Conservation (phyloP, 2,113 vertebrate species). For the Isichthys henryi region DNA sequence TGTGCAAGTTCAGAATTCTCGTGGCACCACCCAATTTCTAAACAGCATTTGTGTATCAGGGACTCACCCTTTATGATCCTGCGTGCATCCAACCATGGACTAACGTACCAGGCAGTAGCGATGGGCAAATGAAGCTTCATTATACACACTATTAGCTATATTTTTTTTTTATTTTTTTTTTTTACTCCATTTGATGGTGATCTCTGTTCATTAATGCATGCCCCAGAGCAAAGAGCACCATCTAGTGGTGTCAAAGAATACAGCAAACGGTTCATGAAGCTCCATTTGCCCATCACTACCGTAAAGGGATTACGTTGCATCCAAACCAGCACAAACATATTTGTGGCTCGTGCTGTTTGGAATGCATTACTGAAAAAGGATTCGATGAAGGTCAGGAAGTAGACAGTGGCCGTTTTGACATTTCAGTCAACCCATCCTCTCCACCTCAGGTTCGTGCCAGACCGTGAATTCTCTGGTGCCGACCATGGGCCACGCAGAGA, state of each 20-base stretch:
- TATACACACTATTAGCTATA: too few species aligned
- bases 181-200: too few species aligned
- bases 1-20: neutral
- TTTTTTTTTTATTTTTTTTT: too few species aligned
- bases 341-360: neutral
- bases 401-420: neutral
- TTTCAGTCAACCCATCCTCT: neutral
- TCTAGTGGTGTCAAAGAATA: too few species aligned
- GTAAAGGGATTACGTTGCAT: too few species aligned
- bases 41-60: neutral
- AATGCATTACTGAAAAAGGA: neutral
- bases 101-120: neutral
- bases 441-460: constrained; percentile 79
- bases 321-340: neutral
- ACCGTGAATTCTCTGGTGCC: constrained; percentile 85
- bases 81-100: neutral
- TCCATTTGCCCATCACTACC: too few species aligned
- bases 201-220: too few species aligned
- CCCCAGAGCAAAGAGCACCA: too few species aligned
- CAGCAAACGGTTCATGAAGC: too few species aligned
- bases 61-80: neutral
- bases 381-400: neutral
- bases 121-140: neutral
- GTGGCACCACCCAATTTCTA: neutral
- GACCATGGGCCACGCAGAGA: constrained; percentile 81